Evolutionary conservation across 2,888 invertebrate species (phyloP), one percentile per base, ranked within the genome.

Genomic region (Antheraea yamamai): DNA sequence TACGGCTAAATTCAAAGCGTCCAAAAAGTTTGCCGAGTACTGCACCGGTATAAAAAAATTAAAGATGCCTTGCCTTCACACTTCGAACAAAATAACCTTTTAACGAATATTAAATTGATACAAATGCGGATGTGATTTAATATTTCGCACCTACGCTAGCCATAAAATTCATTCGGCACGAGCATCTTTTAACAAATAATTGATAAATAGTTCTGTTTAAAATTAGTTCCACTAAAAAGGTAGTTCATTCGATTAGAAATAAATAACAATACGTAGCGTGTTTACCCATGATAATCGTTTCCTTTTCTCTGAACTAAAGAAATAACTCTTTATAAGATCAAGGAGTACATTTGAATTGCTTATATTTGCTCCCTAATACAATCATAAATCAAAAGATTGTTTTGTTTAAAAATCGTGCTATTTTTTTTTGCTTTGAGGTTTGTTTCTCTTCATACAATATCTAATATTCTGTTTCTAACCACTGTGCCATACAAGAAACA

Each of bases 51-150:
- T 68, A 14, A 35, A 35, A 68, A 30, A 30, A 39, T 39, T 0
- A 10, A 10, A 3, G 64, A 58, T n/a, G 58, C 18, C 8, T 68
- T 68, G 35, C 18, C 39, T 20, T 68, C 35, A 68, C 68, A 68
- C n/a, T 8, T 39, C 20, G 26, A 16, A 64, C 26, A 64, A 26
- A 64, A 64, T 64, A 64, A 26, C 64, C 35, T 39, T 39, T 68
- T 68, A 68, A 35, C 18, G 68, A 35, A 68, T 18, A 68, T 68
- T 39, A 35, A 20, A 68, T 35, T 20, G 39, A 68, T 23, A 68
- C 20, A 68, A 68, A 35, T 35, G 35, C 68, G 68, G 68, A 68
- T 68, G 39, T 68, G 18, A 68, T 39, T 20, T 68, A 39, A 68
- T 68, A 68, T 18, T 14, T 23, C 26, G 35, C 35, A 61, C 20